Conservation (phyloP, 2,888 invertebrate genomes). For the Drosophila multiciliata region DNA sequence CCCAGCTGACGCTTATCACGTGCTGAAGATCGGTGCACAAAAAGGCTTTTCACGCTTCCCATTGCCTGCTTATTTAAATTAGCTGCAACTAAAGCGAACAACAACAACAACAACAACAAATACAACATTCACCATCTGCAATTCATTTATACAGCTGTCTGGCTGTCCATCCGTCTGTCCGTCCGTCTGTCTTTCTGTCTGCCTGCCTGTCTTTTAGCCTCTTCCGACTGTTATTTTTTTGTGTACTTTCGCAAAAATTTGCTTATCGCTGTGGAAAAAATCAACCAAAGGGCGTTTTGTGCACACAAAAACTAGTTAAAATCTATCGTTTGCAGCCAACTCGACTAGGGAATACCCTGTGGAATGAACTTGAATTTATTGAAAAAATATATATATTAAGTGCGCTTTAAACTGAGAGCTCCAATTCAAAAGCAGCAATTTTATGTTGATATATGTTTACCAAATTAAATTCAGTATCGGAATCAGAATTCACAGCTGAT, state of each 20-base stretch:
- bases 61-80: conserved; percentile 70
- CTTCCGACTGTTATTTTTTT: conserved; percentile 71
- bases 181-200: conserved; percentile 2
- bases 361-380: background rate
- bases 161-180: conserved; percentile 42
- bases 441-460: background rate
- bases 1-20: conserved; percentile 75
- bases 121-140: conserved; percentile 56
- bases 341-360: conserved; percentile 17
- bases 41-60: conserved; percentile 76
- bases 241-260: conserved; percentile 67
- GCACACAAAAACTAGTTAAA: conserved; percentile 28
- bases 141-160: conserved; percentile 77
- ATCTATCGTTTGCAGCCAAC: background rate
- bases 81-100: conserved; percentile 60
- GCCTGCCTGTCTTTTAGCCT: conserved; percentile 18
- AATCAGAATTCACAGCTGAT: background rate
- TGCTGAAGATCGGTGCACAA: conserved; percentile 72
- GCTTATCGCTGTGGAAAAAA: conserved; percentile 69
- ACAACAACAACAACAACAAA: conserved; percentile 6
- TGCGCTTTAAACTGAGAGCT: background rate
- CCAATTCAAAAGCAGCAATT: background rate
- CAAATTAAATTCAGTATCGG: background rate
- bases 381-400: background rate
- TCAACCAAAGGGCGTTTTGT: conserved; percentile 55